These are phyloP conservation scores for Bufo bufo DNA, from an alignment of 2,113 vertebrate species.

Conservation along the genomic window DNA sequence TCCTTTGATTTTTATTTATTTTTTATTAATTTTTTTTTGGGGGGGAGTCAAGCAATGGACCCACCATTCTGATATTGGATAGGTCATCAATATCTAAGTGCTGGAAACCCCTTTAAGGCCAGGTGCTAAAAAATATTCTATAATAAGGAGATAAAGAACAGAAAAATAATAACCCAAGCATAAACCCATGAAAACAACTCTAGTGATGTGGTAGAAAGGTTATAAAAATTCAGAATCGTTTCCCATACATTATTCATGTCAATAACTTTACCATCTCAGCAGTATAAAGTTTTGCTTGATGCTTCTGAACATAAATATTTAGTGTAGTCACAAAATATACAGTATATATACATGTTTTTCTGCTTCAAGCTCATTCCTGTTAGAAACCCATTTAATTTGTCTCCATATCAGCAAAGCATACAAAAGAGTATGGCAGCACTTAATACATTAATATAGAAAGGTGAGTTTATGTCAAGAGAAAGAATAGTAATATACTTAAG, in stretches of 20 bases:
- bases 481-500: not conserved
- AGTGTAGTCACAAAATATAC: slow-evolving; percentile 25
- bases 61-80: too few relatives aligned
- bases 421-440: slow-evolving; percentile 6
- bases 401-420: slow-evolving; percentile 38
- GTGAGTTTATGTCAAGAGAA: not conserved
- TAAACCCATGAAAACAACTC: not conserved
- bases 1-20: too few relatives aligned
- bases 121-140: not conserved
- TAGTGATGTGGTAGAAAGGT: slow-evolving; percentile 26
- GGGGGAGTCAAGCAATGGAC: too few relatives aligned
- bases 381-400: slow-evolving; percentile 24
- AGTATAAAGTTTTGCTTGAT: slow-evolving; percentile 44
- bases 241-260: slow-evolving; percentile 48
- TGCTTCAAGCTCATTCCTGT: slow-evolving; percentile 17
- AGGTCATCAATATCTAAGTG: too few relatives aligned
- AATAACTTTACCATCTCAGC: slow-evolving; percentile 37
- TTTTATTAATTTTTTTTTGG: too few relatives aligned
- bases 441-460: slow-evolving; percentile 5
- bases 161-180: not conserved
- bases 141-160: not conserved
- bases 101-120: not conserved
- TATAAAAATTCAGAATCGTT: slow-evolving; percentile 39
- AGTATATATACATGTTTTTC: not conserved
- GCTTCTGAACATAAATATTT: slow-evolving; percentile 50